phyloP scores from a whole-genome alignment of 1,140 invertebrate species.

The Spodoptera frugiperda region DNA sequence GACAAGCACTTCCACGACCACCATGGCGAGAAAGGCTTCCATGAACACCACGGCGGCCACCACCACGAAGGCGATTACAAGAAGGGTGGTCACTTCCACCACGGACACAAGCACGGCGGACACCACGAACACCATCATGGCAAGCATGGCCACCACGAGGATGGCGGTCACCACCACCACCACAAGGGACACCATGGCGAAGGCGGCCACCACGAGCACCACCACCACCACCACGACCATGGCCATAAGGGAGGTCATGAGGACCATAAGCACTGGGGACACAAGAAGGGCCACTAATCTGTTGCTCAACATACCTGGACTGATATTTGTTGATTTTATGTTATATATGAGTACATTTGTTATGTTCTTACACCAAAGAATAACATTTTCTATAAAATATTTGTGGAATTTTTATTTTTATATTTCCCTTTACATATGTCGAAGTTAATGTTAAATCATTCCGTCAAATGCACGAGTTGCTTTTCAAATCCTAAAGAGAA shows the following conservation, averaged over 20 bases:
- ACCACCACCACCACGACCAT: slow-evolving; percentile 87
- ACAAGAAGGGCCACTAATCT: slow-evolving; percentile 87
- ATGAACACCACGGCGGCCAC: slow-evolving; percentile 87
- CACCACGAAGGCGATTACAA: slow-evolving; percentile 89
- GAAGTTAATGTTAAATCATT: too few species aligned
- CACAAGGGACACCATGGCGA: slow-evolving; percentile 82
- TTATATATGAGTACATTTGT: slow-evolving; percentile 19
- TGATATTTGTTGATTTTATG: slow-evolving; percentile 37
- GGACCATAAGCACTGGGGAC: slow-evolving; percentile 86
- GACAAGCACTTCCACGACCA: slow-evolving; percentile 90
- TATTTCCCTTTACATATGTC: neutral
- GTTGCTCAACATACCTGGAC: slow-evolving; percentile 26
- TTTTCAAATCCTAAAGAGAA: too few species aligned
- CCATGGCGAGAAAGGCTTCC: slow-evolving; percentile 90
- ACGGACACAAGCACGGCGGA: slow-evolving; percentile 88
- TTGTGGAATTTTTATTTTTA: neutral
- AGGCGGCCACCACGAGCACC: slow-evolving; percentile 84
- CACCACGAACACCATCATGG: slow-evolving; percentile 83
- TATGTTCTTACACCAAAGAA: slow-evolving; percentile 51
- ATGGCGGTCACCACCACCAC: slow-evolving; percentile 87
- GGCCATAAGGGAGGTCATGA: slow-evolving; percentile 87
- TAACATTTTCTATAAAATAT: slow-evolving; percentile 37
- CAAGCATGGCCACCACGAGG: slow-evolving; percentile 76
- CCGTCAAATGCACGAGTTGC: too few species aligned
- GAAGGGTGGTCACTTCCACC: slow-evolving; percentile 89